phyloP scores from a whole-genome alignment of 1,140 invertebrate species.

The Lethocerus indicus region DNA sequence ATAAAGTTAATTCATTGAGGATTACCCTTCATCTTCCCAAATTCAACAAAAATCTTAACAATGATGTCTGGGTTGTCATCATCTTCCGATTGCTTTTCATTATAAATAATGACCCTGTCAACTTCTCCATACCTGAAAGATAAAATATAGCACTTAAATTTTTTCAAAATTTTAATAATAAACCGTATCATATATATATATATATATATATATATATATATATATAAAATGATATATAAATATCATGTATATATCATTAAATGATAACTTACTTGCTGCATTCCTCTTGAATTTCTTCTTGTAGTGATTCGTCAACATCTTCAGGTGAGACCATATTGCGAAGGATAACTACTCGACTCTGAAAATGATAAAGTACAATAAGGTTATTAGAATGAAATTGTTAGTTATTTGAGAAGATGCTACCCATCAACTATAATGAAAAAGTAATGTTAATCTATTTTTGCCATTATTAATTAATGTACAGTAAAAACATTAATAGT shows the following conservation, averaged over 20 bases:
- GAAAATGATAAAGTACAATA: constrained; percentile 19
- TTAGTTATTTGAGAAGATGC: not conserved
- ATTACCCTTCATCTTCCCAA: constrained; percentile 50
- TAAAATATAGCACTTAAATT: constrained; percentile 13
- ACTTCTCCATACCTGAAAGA: constrained; percentile 54
- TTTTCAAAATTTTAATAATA: too few relatives aligned
- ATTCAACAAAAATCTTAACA: constrained; percentile 98
- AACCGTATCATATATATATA: too few relatives aligned
- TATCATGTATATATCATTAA: not conserved
- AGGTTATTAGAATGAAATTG: not conserved
- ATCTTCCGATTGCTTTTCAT: constrained; percentile 84
- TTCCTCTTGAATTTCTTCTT: constrained; percentile 97
- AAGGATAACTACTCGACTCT: constrained; percentile 72
- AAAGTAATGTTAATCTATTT: too few relatives aligned
- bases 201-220: not conserved
- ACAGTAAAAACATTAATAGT: not conserved
- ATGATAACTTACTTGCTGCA: constrained; percentile 48
- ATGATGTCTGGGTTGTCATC: constrained; percentile 68
- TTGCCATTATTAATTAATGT: not conserved
- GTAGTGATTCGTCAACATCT: constrained; percentile 89
- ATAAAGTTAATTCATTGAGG: constrained; percentile 3
- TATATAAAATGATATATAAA: not conserved
- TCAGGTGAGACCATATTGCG: constrained; percentile 92
- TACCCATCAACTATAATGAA: too few relatives aligned
- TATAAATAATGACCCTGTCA: constrained; percentile 90